Base-by-base conservation (phyloP, 2,797 vertebrate genomes). In the Muscicapa comitata region DNA sequence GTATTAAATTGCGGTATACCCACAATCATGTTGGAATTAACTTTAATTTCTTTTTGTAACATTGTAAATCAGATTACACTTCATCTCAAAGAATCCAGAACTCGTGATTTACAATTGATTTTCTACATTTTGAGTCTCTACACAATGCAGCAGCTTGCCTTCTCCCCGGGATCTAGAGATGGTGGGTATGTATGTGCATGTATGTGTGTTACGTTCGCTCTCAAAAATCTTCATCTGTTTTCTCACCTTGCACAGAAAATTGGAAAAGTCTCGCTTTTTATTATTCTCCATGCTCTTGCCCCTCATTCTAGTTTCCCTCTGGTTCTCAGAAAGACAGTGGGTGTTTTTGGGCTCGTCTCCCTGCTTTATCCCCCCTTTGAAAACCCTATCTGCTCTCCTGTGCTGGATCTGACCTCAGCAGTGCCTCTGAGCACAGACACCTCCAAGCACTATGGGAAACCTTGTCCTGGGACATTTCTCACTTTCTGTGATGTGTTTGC, bases 21-120 rank as follows among this genome's bases (percentile, higher is more conserved):
- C 94, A 66, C 87, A 95, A 86, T 94, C 91, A 67, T 45, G 47
- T 88, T 88, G 94, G 91, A 96, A 91, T 83, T 96, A 92, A 90
- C 93, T 71, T 91, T 85, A 85, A 84, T 92, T 88, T 96, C 76
- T 86, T 94, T 90, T 93, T 96, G 95, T 97, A 94, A 97, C 93
- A 70, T 89, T 75, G 89, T 78, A 92, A 95, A 83, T 97, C 93
- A 85, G 87, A 93, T 96, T 95, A 95, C 57, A 94, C 86, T 96
- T 93, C 35, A 62, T 66, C 94, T 85, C 38, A 80, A 93, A 92
- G 88, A 80, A 85, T 94, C 83, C 80, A 74, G 54, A 40, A 38
- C 71, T 86, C 13, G 18, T 91, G 93, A 86, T 58, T 94, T 95
- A 95, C 92, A 90, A 73, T 57, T 58, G 91, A 77, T 86, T 86